phyloP scores from a whole-genome alignment of 2,113 vertebrate genomes.

The Saimiri boliviensis region DNA sequence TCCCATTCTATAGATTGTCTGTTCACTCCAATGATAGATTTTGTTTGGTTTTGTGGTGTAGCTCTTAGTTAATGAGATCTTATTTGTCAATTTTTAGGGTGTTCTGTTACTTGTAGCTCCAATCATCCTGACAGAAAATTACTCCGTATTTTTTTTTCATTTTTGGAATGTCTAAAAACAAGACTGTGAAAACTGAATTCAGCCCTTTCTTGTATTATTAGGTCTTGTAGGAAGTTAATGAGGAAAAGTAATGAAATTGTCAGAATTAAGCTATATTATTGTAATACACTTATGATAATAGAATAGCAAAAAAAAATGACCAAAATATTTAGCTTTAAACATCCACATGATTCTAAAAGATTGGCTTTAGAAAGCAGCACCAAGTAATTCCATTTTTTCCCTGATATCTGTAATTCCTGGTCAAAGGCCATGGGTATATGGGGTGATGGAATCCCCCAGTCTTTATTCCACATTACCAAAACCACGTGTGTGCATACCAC shows the following conservation, averaged over 20 bases:
- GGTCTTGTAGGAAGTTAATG: neutral
- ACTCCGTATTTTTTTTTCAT: neutral
- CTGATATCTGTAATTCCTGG: neutral
- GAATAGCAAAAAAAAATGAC: neutral
- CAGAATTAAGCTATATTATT: slow-evolving; percentile 33
- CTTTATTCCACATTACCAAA: neutral
- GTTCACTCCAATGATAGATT: too few relatives aligned
- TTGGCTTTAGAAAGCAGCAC: neutral
- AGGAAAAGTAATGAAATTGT: neutral
- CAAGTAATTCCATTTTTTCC: neutral
- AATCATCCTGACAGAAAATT: neutral
- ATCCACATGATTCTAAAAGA: neutral
- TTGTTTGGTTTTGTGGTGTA: too few relatives aligned
- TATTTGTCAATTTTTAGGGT: too few relatives aligned
- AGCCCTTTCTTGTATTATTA: neutral
- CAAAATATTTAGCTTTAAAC: slow-evolving; percentile 43
- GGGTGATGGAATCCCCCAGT: neutral
- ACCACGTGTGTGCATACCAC: neutral
- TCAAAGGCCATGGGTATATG: neutral
- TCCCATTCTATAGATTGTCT: too few relatives aligned
- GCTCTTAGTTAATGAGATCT: too few relatives aligned
- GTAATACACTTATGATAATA: neutral
- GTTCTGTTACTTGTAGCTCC: neutral
- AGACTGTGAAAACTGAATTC: neutral
- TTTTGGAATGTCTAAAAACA: neutral